Evolutionary conservation across 2,113 vertebrate genomes (phyloP).

Genomic region (Callithrix jacchus): DNA sequence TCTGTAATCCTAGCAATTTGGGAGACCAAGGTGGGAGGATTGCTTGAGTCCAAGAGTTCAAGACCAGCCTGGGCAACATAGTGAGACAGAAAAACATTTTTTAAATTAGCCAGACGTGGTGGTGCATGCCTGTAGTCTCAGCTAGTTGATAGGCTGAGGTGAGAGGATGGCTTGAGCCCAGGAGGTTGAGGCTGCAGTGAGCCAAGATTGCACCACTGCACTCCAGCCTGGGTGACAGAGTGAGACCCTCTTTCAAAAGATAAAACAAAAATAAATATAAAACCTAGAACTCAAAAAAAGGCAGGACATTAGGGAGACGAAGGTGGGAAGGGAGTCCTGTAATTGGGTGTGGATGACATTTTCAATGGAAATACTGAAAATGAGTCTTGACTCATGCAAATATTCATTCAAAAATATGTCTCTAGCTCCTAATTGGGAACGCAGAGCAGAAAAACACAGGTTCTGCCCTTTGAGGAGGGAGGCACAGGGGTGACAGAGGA

Average conservation of each 20-base stretch:
- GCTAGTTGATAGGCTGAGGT: too few relatives aligned
- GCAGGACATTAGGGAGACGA: not conserved
- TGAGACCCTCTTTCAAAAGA: too few relatives aligned
- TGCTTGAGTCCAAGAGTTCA: not conserved
- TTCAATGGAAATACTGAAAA: not conserved
- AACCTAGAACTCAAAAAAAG: not conserved
- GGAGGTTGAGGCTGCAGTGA: too few relatives aligned
- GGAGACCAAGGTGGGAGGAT: not conserved
- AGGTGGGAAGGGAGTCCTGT: too few relatives aligned
- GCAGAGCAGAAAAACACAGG: not conserved
- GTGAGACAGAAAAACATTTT: too few relatives aligned
- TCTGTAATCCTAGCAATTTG: not conserved
- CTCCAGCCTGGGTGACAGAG: too few relatives aligned
- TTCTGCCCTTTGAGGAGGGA: not conserved
- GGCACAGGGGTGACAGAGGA: not conserved
- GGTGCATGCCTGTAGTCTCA: too few relatives aligned
- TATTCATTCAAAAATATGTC: not conserved
- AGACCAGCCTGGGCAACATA: too few relatives aligned
- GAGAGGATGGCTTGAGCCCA: too few relatives aligned
- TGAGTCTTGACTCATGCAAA: not conserved
- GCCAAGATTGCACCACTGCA: too few relatives aligned
- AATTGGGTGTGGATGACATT: not conserved
- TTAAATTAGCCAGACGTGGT: too few relatives aligned
- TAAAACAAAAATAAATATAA: not conserved
- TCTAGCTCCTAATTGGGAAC: not conserved